Base-by-base conservation (phyloP, 64 coral and sea anemone genomes). In the Montipora foliosa region DNA sequence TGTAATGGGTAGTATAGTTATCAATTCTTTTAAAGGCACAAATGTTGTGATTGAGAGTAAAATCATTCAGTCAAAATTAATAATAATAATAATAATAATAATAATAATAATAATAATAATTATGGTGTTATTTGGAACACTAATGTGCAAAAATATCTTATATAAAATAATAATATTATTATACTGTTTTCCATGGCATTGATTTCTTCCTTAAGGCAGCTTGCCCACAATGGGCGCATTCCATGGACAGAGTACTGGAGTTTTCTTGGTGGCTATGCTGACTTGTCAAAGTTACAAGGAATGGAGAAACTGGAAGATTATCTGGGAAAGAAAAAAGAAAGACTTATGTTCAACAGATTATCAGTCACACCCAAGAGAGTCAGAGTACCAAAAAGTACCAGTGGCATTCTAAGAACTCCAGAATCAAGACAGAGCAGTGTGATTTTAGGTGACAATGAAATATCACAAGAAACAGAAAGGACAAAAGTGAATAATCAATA, bases 191-290 rank as follows among this genome's bases (percentile, higher is more conserved):
- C 11, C 53, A 8, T 11, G 6, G 6, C 6, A 64, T 64, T 14
- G 11, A 64, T 64, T 19, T 64, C 22, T 3, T 86, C 68, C 48
- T 74, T 75, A 50, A 98, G 96, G 69, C 77, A 87, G 24, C 86
- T 98, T 67, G 96, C 96, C 5, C 96, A 98, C 58, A 69, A 75
- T 73, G 89, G 66, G 8, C 75, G 68, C 4, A 47, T 98, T 25
- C 89, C 96, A 12, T 98, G 96, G 96, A 79, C 83, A 5, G 96
- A 98, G 58, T 98, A 98, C 64, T 98, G 96, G 96, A 83, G 74
- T 67, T 98, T 98, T 48, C 89, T 98, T 47, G 93, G 96, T 14
- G 89, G 89, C 44, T 98, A 95, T 89, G 79, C 79, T 15, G 96
- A 98, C 88, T 64, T 98, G 37, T 57, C 93, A 52, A 98, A 60